Percentiles rank a stretch among this genome's conserved stretches.
These are phyloP conservation scores for Drosophila sucinea DNA, from an alignment of 1,140 invertebrate genomes.

Conservation along the genomic window DNA sequence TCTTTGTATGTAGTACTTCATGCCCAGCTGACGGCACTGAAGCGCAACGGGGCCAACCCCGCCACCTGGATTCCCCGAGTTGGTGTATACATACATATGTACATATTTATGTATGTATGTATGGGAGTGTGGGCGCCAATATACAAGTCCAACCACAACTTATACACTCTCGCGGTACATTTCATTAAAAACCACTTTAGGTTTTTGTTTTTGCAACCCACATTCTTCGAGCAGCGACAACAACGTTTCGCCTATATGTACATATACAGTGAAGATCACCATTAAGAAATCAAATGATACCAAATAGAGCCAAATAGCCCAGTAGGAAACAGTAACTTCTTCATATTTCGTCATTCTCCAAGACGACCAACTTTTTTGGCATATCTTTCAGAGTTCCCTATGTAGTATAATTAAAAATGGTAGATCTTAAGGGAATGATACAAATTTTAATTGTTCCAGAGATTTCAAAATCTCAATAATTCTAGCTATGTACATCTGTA, in stretches of 20 bases:
- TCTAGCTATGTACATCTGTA: too few relatives aligned
- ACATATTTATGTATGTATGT: conserved; percentile 14
- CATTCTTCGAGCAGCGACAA: conserved; percentile 47
- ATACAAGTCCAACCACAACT: conserved; percentile 11
- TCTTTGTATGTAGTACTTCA: conserved; percentile 5
- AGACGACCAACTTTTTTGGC: too few relatives aligned
- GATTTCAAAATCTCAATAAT: too few relatives aligned
- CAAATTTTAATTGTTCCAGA: too few relatives aligned
- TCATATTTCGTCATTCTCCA: too few relatives aligned
- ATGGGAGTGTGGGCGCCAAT: conserved; percentile 28
- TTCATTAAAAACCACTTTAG: conserved; percentile 76
- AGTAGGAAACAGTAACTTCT: too few relatives aligned
- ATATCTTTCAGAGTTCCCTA: too few relatives aligned
- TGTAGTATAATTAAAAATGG: too few relatives aligned
- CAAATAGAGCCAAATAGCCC: too few relatives aligned
- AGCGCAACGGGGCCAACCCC: conserved; percentile 73
- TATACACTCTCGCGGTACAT: conserved; percentile 41
- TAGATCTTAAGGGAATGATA: too few relatives aligned
- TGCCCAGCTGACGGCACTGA: conserved; percentile 64
- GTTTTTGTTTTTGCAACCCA: conserved; percentile 73
- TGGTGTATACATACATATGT: conserved; percentile 29
- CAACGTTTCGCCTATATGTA: conserved; percentile 31
- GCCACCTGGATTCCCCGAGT: conserved; percentile 41
- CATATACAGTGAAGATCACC: conserved; percentile 42
- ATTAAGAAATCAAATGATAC: background rate